phyloP scores from a whole-genome alignment of 2,113 vertebrate genomes.

The Tenebrosternarchus preto region DNA sequence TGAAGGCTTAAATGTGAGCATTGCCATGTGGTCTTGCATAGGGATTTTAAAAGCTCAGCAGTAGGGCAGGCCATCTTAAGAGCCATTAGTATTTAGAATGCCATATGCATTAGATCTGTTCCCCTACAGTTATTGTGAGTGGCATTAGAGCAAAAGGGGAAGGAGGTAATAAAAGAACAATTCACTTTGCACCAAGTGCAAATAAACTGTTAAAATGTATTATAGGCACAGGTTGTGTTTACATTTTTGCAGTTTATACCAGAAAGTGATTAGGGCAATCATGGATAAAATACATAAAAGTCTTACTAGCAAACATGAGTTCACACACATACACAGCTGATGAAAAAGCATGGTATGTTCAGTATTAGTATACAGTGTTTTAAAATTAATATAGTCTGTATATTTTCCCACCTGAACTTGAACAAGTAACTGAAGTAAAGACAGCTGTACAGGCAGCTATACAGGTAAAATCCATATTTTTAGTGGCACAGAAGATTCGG shows the following conservation, averaged over 20 bases:
- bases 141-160: background rate
- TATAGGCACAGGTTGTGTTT: background rate
- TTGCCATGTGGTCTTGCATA: background rate
- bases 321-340: background rate
- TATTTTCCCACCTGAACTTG: too few relatives aligned
- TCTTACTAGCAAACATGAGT: background rate
- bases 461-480: too few relatives aligned
- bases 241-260: background rate
- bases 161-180: background rate
- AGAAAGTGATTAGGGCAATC: background rate
- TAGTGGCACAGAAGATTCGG: too few relatives aligned
- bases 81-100: background rate
- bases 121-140: background rate
- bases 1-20: background rate
- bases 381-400: too few relatives aligned
- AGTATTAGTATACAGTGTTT: too few relatives aligned
- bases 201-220: background rate
- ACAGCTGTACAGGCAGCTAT: too few relatives aligned
- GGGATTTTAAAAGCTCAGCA: constrained; percentile 1
- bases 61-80: background rate
- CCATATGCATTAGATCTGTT: background rate
- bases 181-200: background rate
- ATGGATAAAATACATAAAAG: background rate
- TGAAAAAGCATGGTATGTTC: background rate
- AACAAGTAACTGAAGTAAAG: too few relatives aligned